Evolutionary conservation across 2,888 invertebrate genomes (phyloP), one percentile per base, ranked within the genome.

Genomic region (Apotomis capreana): DNA sequence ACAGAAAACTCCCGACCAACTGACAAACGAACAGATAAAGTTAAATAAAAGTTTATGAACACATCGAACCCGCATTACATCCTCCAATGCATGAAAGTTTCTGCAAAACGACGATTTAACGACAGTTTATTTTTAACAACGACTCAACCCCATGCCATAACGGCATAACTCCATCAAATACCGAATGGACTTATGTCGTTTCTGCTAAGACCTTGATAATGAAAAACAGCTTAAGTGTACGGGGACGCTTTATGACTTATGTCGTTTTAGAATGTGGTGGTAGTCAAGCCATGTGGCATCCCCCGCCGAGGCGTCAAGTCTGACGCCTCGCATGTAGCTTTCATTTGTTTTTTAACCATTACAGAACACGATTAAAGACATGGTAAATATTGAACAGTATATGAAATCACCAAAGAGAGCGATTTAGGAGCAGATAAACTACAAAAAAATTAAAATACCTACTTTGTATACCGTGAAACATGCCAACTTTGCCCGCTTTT

Each of bases 251-350:
- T 1, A 12, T 58, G 37, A 44, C n/a, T n/a, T 65, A 57, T n/a
- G 36, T 26, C 55, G 6, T 57, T 61, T 57, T n/a, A 26, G 12
- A 65, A 12, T 9, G 55, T 5, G 4, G 55, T n/a, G 9, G 6
- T 8, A 0, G 6, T 1, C 55, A 12, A 65, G 71, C 67, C 71
- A 71, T 71, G 61, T 71, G 71, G 71, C 67, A 37, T 40, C 71
- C 61, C 71, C 71, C 67, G 57, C 71, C 15, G 55, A 67, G 71
- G 55, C 67, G 67, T 57, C 61, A 62, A 57, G 10, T 61, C n/a
- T 15, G 37, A 26, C 69, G 46, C 61, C 15, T 5, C 26, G 26
- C 26, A 37, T 51, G 15, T 15, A 52, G 36, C 37, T 51, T 58
- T 52, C 40, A 13, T 57, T 63, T 51, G 40, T 58, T 52, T 70